Percentiles rank a stretch among this genome's conserved stretches.
These are phyloP conservation scores for Pycnomerus fuliginosus DNA, from an alignment of 2,888 invertebrate genomes.

Conservation along the genomic window DNA sequence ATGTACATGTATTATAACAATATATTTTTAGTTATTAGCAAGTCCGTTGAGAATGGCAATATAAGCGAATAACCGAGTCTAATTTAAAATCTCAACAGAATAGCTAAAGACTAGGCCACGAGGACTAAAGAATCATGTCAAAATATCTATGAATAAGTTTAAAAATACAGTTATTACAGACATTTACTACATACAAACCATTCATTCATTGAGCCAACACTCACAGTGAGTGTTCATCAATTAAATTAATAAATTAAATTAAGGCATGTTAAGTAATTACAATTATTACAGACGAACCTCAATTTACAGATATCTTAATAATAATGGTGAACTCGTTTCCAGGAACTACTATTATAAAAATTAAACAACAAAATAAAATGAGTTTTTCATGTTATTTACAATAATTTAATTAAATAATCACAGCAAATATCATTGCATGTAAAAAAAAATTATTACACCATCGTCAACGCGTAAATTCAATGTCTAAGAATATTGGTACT, in stretches of 20 bases:
- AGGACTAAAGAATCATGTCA: conserved; percentile 35
- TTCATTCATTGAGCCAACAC: conserved; percentile 36
- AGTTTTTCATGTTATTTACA: conserved; percentile 43
- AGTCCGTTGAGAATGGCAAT: conserved; percentile 33
- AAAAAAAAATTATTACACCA: conserved; percentile 21
- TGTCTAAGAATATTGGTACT: conserved; percentile 38
- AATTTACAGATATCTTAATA: conserved; percentile 34
- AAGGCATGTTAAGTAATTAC: conserved; percentile 31
- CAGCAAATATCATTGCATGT: conserved; percentile 38
- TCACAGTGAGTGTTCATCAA: conserved; percentile 13
- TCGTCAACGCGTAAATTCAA: too few species aligned
- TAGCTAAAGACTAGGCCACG: conserved; percentile 41
- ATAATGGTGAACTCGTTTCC: conserved; percentile 45
- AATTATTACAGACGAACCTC: conserved; percentile 21
- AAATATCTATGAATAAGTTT: conserved; percentile 31
- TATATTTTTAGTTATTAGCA: conserved; percentile 33
- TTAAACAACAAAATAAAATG: conserved; percentile 38
- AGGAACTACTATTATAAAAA: conserved; percentile 44
- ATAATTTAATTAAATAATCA: conserved; percentile 41
- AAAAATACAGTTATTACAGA: conserved; percentile 34
- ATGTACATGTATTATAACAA: conserved; percentile 40
- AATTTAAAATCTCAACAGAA: conserved; percentile 32
- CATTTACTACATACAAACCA: conserved; percentile 34
- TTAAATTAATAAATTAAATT: conserved; percentile 26
- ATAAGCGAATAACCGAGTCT: conserved; percentile 8